Percentiles rank a stretch among this genome's conserved stretches.
Conservation (phyloP, 2,888 invertebrate species). For the Imbricaverruca yamaguchii region DNA sequence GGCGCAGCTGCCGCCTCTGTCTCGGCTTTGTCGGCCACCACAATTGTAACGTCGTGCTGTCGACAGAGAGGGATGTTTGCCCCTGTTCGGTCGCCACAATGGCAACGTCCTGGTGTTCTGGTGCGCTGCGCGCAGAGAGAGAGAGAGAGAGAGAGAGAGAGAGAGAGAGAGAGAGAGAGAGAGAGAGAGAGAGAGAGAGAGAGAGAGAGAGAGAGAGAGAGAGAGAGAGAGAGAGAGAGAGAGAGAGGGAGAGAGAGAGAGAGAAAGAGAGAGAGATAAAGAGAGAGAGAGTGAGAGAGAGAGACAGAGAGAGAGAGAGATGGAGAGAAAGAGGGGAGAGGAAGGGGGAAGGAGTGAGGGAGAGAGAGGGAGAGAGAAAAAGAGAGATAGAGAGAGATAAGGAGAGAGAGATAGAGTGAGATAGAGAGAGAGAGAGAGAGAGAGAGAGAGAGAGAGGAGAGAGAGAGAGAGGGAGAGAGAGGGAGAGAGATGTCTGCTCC, state of each 20-base stretch:
- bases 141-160: slow-evolving; percentile 7
- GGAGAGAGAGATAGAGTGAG: not conserved
- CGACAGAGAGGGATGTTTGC: no score
- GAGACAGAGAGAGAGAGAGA: not conserved
- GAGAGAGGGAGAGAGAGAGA: no score
- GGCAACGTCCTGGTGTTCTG: not conserved
- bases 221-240: not conserved
- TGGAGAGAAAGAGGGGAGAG: slow-evolving; percentile 6
- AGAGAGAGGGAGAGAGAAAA: slow-evolving; percentile 16
- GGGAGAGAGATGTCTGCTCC: not conserved
- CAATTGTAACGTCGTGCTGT: not conserved
- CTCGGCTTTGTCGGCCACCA: not conserved
- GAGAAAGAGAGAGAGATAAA: no score
- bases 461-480: slow-evolving; percentile 16
- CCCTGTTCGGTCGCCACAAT: not conserved
- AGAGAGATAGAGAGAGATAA: slow-evolving; percentile 19
- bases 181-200: not conserved
- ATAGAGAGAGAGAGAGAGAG: slow-evolving; percentile 18
- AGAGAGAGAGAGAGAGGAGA: slow-evolving; percentile 22
- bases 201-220: slow-evolving; percentile 11
- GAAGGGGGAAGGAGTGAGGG: not conserved
- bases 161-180: slow-evolving; percentile 16
- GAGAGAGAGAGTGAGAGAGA: not conserved
- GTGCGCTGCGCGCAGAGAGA: slow-evolving; percentile 17
- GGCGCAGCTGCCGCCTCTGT: not conserved